Evolutionary conservation across 2,797 vertebrate genomes (phyloP).

Genomic region (Anas flavirostris): DNA sequence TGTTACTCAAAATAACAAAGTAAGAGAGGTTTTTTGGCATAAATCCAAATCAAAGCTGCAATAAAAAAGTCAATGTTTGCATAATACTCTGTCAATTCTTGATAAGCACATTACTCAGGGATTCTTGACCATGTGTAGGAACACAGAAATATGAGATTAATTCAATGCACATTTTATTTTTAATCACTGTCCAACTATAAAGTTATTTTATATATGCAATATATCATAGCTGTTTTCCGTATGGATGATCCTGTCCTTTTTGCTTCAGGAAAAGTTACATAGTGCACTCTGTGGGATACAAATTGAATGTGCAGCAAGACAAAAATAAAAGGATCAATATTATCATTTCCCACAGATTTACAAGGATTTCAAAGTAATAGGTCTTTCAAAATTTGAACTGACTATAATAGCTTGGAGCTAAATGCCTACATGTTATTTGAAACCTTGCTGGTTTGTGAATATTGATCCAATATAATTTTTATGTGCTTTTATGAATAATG

Average conservation of each 20-base stretch:
- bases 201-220: background rate
- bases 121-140: constrained; percentile 34
- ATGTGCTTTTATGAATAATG: constrained; percentile 50
- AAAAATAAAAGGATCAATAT: constrained; percentile 52
- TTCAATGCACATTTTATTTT: constrained; percentile 44
- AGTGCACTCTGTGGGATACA: constrained; percentile 31
- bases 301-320: constrained; percentile 53
- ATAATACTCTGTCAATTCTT: constrained; percentile 26
- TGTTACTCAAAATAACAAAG: constrained; percentile 32
- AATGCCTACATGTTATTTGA: constrained; percentile 35
- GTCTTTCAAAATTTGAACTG: constrained; percentile 37
- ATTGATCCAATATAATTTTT: constrained; percentile 55
- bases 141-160: background rate
- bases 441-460: constrained; percentile 38
- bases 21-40: background rate
- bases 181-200: constrained; percentile 24
- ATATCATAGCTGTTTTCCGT: background rate
- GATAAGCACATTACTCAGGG: constrained; percentile 23
- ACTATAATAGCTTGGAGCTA: constrained; percentile 16
- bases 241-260: background rate
- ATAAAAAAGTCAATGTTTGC: constrained; percentile 55
- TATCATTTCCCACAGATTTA: constrained; percentile 49
- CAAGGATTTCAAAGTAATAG: constrained; percentile 60
- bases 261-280: constrained; percentile 37
- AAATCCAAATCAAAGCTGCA: constrained; percentile 24